phyloP scores from a whole-genome alignment of 2,888 invertebrate genomes.

The Chironomus tentans region DNA sequence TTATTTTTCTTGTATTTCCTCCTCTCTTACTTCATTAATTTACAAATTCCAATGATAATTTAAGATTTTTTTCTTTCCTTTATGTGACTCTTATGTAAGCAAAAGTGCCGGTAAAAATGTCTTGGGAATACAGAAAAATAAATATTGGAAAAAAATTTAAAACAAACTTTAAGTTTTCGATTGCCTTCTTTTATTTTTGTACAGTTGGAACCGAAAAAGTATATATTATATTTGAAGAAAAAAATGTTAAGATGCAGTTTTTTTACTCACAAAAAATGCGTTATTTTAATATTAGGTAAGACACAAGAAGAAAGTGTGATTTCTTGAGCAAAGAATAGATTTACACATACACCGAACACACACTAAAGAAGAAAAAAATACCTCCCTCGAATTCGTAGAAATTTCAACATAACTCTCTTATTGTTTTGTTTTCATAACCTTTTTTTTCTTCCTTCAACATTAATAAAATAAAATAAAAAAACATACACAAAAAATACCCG shows the following conservation, averaged over 20 bases:
- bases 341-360: not conserved
- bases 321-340: conserved; percentile 26
- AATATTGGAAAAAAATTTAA: not conserved
- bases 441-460: conserved; percentile 22
- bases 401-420: conserved; percentile 8
- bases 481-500: too few species aligned
- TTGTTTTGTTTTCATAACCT: conserved; percentile 26
- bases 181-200: not conserved
- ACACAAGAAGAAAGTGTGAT: conserved; percentile 27
- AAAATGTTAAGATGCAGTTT: conserved; percentile 11
- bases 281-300: conserved; percentile 25
- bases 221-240: not conserved
- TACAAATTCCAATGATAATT: not conserved
- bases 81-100: not conserved
- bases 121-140: not conserved
- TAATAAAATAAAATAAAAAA: not conserved
- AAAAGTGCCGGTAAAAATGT: conserved; percentile 5
- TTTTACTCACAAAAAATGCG: not conserved
- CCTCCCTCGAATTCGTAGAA: conserved; percentile 27
- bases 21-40: not conserved
- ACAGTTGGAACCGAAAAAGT: not conserved
- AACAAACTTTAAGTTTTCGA: not conserved
- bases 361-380: not conserved
- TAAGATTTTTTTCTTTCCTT: not conserved
- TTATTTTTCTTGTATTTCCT: too few species aligned